A percentile compares a stretch with the other conserved stretches of the same genome.
Conservation (phyloP, 1,140 invertebrate species). For the Nymphalis io region DNA sequence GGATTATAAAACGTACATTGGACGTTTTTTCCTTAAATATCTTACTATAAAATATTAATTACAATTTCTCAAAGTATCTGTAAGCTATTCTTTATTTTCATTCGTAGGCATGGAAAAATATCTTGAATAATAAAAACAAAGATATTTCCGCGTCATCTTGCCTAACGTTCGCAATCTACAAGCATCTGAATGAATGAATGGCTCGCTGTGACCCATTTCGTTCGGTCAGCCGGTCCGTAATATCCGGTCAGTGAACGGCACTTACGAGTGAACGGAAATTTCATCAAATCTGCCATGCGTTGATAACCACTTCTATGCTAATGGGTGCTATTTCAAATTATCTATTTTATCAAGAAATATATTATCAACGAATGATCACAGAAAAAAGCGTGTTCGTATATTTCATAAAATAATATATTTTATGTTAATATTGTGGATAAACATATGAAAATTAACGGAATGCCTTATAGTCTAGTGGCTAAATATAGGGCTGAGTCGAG, state of each 20-base stretch:
- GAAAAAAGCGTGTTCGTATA: too few species aligned
- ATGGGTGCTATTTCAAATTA: conserved; percentile 41
- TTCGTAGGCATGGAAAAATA: background rate
- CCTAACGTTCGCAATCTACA: conserved; percentile 20
- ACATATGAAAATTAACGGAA: too few species aligned
- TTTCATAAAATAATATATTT: too few species aligned
- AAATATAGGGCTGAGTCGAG: too few species aligned
- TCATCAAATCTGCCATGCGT: conserved; percentile 57
- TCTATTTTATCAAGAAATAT: conserved; percentile 1
- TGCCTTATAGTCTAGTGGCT: too few species aligned
- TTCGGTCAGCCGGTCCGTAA: conserved; percentile 54
- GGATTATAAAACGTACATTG: too few species aligned
- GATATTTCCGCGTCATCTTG: conserved; percentile 22
- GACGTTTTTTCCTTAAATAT: too few species aligned
- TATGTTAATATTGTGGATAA: too few species aligned
- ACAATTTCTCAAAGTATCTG: too few species aligned
- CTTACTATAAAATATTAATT: too few species aligned
- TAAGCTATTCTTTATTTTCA: too few species aligned
- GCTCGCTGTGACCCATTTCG: conserved; percentile 48
- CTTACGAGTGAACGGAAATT: conserved; percentile 50
- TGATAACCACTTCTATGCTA: conserved; percentile 52
- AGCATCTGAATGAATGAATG: conserved; percentile 43
- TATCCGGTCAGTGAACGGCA: conserved; percentile 56
- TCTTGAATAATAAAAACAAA: conserved; percentile 9
- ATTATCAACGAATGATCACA: too few species aligned